These are phyloP conservation scores for Ammospiza nelsoni DNA, from an alignment of 2,113 vertebrate species.

Conservation along the genomic window DNA sequence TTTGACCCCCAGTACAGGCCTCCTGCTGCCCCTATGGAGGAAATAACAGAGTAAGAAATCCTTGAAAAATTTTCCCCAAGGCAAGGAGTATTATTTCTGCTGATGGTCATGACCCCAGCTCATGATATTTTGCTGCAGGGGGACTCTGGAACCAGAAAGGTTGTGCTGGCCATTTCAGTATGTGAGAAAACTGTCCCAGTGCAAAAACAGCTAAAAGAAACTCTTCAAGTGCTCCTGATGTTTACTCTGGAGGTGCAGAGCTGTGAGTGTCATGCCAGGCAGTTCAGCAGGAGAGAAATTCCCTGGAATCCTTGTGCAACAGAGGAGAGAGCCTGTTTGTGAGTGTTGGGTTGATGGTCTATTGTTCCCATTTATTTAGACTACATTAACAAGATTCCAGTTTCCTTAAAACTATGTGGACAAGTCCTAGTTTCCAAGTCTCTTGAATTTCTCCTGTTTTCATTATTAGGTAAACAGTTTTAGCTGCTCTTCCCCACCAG, in stretches of 20 bases:
- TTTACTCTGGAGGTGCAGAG: neutral
- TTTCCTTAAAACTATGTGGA: neutral
- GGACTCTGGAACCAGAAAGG: conserved; percentile 1
- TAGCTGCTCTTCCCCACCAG: neutral
- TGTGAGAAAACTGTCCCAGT: neutral
- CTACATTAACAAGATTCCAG: neutral
- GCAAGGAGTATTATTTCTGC: conserved; percentile 13
- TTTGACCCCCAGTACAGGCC: neutral
- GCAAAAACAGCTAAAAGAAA: neutral
- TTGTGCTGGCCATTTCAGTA: neutral
- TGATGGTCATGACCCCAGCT: neutral
- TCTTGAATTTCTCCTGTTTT: neutral
- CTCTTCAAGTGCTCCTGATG: neutral
- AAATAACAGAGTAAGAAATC: neutral
- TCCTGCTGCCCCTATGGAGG: neutral
- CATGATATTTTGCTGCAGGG: neutral
- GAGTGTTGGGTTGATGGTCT: neutral
- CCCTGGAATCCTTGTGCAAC: neutral
- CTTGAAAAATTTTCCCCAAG: neutral
- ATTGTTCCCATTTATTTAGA: neutral
- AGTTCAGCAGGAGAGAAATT: neutral
- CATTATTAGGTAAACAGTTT: neutral
- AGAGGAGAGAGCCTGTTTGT: neutral
- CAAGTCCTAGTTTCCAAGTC: neutral
- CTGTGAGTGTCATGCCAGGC: fast-evolving